Base-by-base conservation (phyloP, 92 coral and sea anemone species). In the Plumapathes pennacea region DNA sequence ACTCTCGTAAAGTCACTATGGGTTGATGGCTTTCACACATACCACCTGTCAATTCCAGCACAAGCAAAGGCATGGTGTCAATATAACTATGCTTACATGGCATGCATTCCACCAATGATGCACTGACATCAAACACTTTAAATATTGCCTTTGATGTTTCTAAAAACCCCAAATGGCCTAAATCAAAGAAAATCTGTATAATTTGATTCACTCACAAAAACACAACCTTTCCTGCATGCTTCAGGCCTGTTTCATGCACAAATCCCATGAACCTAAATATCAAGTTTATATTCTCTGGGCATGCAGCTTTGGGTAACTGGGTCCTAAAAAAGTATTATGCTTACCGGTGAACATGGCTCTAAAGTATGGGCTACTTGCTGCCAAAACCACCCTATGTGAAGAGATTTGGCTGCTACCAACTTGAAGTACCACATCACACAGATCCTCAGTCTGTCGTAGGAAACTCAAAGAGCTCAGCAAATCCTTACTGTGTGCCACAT, bases 271-370 rank as follows among this genome's bases (percentile, higher is more conserved):
- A n/a, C n/a, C n/a, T n/a, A n/a, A n/a, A n/a, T n/a, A n/a, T n/a
- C n/a, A n/a, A n/a, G n/a, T n/a, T n/a, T n/a, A n/a, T n/a, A n/a
- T n/a, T n/a, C n/a, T n/a, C n/a, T n/a, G n/a, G n/a, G n/a, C n/a
- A n/a, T n/a, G n/a, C n/a, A n/a, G n/a, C n/a, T n/a, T n/a, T n/a
- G n/a, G n/a, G n/a, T n/a, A n/a, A 6, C 30, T 13, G 6, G 32
- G 8, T 36, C 26, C n/a, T 12, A 45, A 54, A 2, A 6, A 14
- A 29, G 1, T 29, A 42, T 18, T 4, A 21, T n/a, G 62, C 80
- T 55, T 39, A 90, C 99, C 99, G 49, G 99, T 79, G 67, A 94
- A 94, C 99, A 94, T 94, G 4, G 99, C 99, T 46, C 84, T 88
- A 23, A 94, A 94, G 60, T 94, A 94, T 4, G 99, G 96, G 51